Percentiles rank a stretch among this genome's conserved stretches.
Evolutionary conservation across 2,113 vertebrate species (phyloP).

Genomic region (Blennius ocellaris): DNA sequence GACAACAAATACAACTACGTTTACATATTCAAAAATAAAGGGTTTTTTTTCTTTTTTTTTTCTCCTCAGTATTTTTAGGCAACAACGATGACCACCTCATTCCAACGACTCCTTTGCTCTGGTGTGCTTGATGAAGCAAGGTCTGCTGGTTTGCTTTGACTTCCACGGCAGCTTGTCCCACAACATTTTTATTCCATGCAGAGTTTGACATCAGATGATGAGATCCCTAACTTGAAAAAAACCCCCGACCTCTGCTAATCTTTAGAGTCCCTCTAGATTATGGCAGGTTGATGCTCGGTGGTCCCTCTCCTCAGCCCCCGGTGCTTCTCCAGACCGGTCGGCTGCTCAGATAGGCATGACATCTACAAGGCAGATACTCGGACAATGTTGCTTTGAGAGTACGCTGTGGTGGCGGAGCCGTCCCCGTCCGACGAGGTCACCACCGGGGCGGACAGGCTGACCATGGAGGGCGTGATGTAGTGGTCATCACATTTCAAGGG

Average conservation of each 20-base stretch:
- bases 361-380: constrained; percentile 97
- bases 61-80: constrained; percentile 73
- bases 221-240: constrained; percentile 69
- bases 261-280: constrained; percentile 75
- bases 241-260: constrained; percentile 56
- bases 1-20: constrained; percentile 70
- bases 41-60: constrained; percentile 58
- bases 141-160: constrained; percentile 67
- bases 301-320: constrained; percentile 77
- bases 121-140: constrained; percentile 75
- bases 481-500: constrained; percentile 96
- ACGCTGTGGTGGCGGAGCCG: constrained; percentile 88
- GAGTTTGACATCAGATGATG: constrained; percentile 80
- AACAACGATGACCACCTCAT: constrained; percentile 64
- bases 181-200: constrained; percentile 72
- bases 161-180: constrained; percentile 64
- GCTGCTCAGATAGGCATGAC: constrained; percentile 64
- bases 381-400: constrained; percentile 96
- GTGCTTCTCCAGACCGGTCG: constrained; percentile 63
- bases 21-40: constrained; percentile 80
- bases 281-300: constrained; percentile 82
- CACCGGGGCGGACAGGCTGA: constrained; percentile 92
- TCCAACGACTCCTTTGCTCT: constrained; percentile 57
- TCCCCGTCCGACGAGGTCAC: constrained; percentile 91
- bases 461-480: constrained; percentile 97